These are phyloP conservation scores for Megalonaias nervosa DNA, from an alignment of 1,140 invertebrate species.

Conservation along the genomic window DNA sequence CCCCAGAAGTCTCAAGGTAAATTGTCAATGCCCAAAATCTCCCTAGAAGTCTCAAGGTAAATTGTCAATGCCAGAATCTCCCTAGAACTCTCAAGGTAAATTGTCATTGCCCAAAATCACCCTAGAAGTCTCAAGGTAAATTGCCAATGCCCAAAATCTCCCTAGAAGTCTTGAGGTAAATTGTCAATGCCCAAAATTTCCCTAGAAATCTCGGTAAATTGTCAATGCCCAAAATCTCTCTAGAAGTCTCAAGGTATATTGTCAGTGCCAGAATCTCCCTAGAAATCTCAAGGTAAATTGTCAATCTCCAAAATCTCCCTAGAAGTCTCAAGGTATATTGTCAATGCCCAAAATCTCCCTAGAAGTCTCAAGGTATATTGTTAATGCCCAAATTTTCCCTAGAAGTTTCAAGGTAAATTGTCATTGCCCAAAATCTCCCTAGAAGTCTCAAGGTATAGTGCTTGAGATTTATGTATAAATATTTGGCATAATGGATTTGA, in stretches of 20 bases:
- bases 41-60: constrained; percentile 60
- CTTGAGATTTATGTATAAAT: neutral
- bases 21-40: constrained; percentile 59
- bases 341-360: constrained; percentile 63
- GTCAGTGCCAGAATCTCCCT: constrained; percentile 61
- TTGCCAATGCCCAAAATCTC: constrained; percentile 59
- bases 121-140: constrained; percentile 58
- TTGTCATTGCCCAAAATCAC: constrained; percentile 58
- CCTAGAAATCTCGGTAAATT: constrained; percentile 56
- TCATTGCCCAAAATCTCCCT: constrained; percentile 62
- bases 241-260: constrained; percentile 54
- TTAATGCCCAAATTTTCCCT: constrained; percentile 63
- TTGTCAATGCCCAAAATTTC: constrained; percentile 58
- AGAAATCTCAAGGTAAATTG: constrained; percentile 54
- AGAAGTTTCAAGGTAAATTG: constrained; percentile 55
- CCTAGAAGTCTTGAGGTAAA: constrained; percentile 58
- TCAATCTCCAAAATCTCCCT: constrained; percentile 63
- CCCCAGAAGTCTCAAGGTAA: too few species aligned
- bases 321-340: constrained; percentile 55
- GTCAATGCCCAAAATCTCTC: constrained; percentile 63
- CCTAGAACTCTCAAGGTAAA: constrained; percentile 58
- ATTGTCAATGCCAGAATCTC: constrained; percentile 58
- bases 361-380: constrained; percentile 55
- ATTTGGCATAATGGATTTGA: neutral
- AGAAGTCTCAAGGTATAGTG: constrained; percentile 52